Conservation (phyloP, 2,888 invertebrate genomes). For the Aelia acuminata region DNA sequence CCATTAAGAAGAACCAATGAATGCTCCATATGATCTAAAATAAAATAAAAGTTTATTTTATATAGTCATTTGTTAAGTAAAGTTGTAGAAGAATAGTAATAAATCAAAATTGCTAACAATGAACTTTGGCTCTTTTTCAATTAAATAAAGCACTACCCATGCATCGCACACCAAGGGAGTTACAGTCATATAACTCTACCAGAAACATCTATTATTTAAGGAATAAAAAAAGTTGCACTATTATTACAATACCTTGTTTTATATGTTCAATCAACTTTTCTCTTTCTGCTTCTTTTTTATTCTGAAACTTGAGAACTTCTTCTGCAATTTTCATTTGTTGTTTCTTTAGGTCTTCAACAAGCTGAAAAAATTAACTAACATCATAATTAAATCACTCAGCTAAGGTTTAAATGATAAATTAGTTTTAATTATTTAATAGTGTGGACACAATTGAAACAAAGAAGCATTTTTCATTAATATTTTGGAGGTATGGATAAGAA, state of each 20-base stretch:
- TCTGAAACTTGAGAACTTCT: constrained; percentile 79
- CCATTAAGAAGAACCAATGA: too few species aligned
- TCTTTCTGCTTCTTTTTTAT: constrained; percentile 76
- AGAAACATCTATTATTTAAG: background rate
- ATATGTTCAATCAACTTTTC: constrained; percentile 75
- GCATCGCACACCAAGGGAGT: background rate
- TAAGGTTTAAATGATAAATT: background rate
- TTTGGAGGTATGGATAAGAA: background rate
- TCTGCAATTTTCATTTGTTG: constrained; percentile 78
- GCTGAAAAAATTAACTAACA: constrained; percentile 70
- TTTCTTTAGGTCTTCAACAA: constrained; percentile 73
- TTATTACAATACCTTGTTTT: constrained; percentile 71
- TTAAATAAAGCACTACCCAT: background rate
- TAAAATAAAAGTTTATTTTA: too few species aligned
- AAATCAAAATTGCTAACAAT: too few species aligned
- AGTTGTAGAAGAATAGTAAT: too few species aligned
- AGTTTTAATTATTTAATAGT: background rate
- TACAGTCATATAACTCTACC: background rate
- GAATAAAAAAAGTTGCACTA: background rate
- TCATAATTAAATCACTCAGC: too few species aligned
- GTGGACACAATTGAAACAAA: background rate
- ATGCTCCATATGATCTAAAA: too few species aligned
- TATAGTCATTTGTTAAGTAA: too few species aligned
- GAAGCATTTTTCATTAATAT: background rate
- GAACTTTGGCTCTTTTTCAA: too few species aligned